These are phyloP conservation scores for Vulpes vulpes DNA, from an alignment of 2,113 vertebrate species.

Conservation along the genomic window DNA sequence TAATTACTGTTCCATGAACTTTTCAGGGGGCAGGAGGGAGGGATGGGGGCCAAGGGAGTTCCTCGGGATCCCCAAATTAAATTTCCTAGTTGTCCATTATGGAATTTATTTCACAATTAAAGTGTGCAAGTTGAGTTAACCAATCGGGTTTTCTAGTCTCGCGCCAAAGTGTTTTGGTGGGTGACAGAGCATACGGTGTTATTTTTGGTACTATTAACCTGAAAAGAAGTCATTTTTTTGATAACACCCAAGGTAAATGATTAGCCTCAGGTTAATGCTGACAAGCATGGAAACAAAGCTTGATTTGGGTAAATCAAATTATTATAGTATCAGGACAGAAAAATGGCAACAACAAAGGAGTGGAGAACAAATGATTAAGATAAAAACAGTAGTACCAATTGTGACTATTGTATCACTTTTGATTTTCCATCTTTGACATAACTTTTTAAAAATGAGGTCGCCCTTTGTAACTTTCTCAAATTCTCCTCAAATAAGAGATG, in stretches of 20 bases:
- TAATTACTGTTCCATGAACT: conserved; percentile 62
- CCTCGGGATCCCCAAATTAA: conserved; percentile 80
- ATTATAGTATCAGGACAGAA: conserved; percentile 54
- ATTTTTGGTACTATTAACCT: conserved; percentile 84
- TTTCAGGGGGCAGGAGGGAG: conserved; percentile 82
- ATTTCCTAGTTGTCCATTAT: conserved; percentile 77
- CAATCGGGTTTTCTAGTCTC: conserved; percentile 32
- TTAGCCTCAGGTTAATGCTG: conserved; percentile 83
- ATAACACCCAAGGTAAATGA: conserved; percentile 82
- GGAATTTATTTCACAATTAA: conserved; percentile 82
- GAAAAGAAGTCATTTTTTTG: conserved; percentile 85
- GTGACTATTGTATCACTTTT: conserved; percentile 52
- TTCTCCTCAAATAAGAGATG: background rate
- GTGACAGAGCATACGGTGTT: conserved; percentile 82
- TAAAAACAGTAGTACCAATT: conserved; percentile 60
- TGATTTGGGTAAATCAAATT: conserved; percentile 56
- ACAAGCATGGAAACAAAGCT: conserved; percentile 70
- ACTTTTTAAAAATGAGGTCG: background rate
- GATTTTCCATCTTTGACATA: conserved; percentile 22
- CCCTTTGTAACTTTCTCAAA: background rate
- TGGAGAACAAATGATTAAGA: conserved; percentile 54
- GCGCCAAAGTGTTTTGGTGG: conserved; percentile 65
- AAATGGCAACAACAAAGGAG: conserved; percentile 28
- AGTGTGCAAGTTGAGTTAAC: conserved; percentile 77
- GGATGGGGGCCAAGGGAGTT: conserved; percentile 78